Base-by-base conservation (phyloP, 2,888 invertebrate species). In the Cheilosia impressa region DNA sequence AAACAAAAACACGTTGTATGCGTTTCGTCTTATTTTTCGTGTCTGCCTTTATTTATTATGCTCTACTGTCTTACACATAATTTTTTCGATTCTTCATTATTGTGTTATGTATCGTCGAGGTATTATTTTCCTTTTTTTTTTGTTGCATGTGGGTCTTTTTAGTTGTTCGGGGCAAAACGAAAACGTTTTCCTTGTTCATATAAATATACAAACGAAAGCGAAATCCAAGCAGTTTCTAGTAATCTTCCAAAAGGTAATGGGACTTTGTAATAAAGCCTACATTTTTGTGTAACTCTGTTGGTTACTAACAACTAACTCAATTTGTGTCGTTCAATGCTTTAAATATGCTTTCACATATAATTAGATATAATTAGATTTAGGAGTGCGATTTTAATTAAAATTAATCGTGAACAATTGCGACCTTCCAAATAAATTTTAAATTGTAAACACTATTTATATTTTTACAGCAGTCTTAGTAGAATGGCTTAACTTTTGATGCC, bases 201-300 rank as follows among this genome's bases (percentile, higher is more conserved):
- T 13, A 38, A 4, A 38, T 38, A 38, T 13, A 13, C 38, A 38
- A 38, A 13, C 13, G 13, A 38, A 38, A 57, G 10, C 27, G 4
- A 63, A 58, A 58, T 41, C 47, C 58, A 71, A 62, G 57, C 3
- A 71, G 43, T 69, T 58, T 82, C 68, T 88, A 87, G 90, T 90
- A 89, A 89, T 89, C 89, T 89, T 89, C 88, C 87, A 73, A 41
- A 88, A 88, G 88, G 88, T 87, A 87, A 79, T 79, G 81, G 71
- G 81, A 62, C 76, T 77, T 87, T 71, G 66, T 41, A 41, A 38
- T 19, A 9, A 50, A 24, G 6, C 0, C 13, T 53, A 27, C 19
- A 22, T 7, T 15, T 22, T 60, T 60, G 53, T 53, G 34, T 62
- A 62, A 47, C 24, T 38, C 4, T 58, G 57, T 24, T 38, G 19